Conservation (phyloP, 2,888 invertebrate species). For the Melanchra persicariae region DNA sequence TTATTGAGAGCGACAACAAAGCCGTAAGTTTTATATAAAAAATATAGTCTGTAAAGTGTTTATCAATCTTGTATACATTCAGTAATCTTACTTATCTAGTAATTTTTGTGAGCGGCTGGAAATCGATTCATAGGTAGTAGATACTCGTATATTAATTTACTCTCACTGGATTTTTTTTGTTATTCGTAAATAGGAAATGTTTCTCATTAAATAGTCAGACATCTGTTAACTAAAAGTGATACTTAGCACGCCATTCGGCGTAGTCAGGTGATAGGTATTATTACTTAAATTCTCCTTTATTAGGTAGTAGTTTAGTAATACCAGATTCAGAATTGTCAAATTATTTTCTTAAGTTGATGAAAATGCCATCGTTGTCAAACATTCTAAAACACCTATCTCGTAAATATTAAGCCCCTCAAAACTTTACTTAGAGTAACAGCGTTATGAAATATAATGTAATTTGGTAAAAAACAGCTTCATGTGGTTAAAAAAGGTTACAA, state of each 20-base stretch:
- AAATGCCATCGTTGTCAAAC: no score
- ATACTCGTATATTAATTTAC: not conserved
- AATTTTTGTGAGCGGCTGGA: not conserved
- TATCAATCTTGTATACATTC: not conserved
- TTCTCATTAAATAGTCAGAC: not conserved
- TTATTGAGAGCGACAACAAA: not conserved
- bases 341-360: no score
- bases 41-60: not conserved
- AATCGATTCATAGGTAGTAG: not conserved
- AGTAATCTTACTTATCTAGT: not conserved
- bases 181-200: not conserved
- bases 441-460: not conserved
- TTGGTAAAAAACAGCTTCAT: no score
- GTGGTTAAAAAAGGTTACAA: no score
- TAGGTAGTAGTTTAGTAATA: no score
- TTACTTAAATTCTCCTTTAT: no score
- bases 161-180: not conserved
- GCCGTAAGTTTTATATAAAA: not conserved
- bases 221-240: not conserved
- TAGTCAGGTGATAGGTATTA: not conserved
- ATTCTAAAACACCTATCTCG: no score
- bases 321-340: no score
- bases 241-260: conserved; percentile 5
- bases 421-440: not conserved
- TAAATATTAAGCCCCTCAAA: not conserved